Conservation (phyloP, 2,888 invertebrate species). For the Graphium colonna region DNA sequence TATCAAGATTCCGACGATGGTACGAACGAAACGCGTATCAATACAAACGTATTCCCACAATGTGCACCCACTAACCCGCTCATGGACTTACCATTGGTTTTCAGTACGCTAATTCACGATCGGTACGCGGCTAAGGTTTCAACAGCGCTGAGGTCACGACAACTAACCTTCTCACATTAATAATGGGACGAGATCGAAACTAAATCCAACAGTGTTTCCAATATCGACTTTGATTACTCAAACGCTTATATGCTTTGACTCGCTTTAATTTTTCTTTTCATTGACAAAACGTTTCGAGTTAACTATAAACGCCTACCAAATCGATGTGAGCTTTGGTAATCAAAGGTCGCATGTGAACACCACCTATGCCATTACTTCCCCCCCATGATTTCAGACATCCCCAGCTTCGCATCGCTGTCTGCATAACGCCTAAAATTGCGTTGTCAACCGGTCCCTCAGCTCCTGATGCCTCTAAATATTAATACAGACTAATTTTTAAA, state of each 20-base stretch:
- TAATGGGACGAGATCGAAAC: conserved; percentile 35
- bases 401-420: conserved; percentile 68
- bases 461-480: neutral
- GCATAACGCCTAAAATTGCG: conserved; percentile 37
- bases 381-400: conserved; percentile 28
- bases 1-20: conserved; percentile 88
- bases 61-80: conserved; percentile 71
- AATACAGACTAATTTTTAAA: conserved; percentile 2
- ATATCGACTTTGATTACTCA: conserved; percentile 25
- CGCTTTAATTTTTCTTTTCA: conserved; percentile 2
- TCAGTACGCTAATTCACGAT: conserved; percentile 72
- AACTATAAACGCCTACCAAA: neutral
- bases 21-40: conserved; percentile 81
- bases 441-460: neutral
- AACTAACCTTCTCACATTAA: conserved; percentile 36
- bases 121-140: conserved; percentile 63
- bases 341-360: conserved; percentile 31
- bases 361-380: neutral
- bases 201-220: conserved; percentile 39
- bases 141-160: conserved; percentile 59
- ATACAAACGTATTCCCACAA: conserved; percentile 67
- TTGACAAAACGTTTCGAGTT: neutral
- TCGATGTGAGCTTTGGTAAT: conserved; percentile 40
- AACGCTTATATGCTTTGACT: conserved; percentile 33
- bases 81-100: conserved; percentile 62